Percentiles rank a stretch among this genome's conserved stretches.
These are phyloP conservation scores for Candidula unifasciata DNA, from an alignment of 2,888 invertebrate genomes.

Conservation along the genomic window DNA sequence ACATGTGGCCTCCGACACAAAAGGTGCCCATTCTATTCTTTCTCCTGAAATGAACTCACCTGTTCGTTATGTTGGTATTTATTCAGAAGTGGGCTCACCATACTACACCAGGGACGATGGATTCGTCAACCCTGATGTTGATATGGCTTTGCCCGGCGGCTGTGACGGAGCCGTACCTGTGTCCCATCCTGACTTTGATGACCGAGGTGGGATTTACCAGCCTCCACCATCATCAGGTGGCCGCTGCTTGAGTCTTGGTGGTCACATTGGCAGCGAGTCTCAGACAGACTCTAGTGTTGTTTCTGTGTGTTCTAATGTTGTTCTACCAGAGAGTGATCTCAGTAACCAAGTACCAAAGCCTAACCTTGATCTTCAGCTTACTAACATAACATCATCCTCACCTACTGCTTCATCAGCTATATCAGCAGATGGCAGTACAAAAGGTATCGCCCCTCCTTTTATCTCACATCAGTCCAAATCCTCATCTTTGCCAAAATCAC, in stretches of 20 bases:
- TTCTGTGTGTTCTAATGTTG: constrained; percentile 28
- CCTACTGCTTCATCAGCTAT: background rate
- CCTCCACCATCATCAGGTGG: background rate
- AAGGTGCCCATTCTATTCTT: constrained; percentile 47
- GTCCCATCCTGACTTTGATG: background rate
- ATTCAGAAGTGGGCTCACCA: constrained; percentile 45
- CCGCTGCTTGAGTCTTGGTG: background rate
- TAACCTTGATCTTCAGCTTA: constrained; percentile 45
- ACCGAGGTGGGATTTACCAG: background rate
- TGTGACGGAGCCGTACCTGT: constrained; percentile 25
- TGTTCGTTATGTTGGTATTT: constrained; percentile 52
- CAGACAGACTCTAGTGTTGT: constrained; percentile 23
- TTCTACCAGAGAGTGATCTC: constrained; percentile 9
- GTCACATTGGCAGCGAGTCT: background rate
- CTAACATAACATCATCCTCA: constrained; percentile 34
- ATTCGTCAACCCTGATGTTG: constrained; percentile 27
- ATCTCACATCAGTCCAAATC: constrained; percentile 11
- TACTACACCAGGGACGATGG: background rate
- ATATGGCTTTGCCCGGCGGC: constrained; percentile 5
- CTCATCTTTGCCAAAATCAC: background rate
- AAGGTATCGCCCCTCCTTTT: background rate
- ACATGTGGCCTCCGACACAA: constrained; percentile 51
- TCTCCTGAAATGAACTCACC: constrained; percentile 50
- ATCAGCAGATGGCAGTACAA: background rate
- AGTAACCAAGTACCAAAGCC: constrained; percentile 33